A percentile compares a stretch with the other conserved stretches of the same genome.
Evolutionary conservation across 2,113 vertebrate genomes (phyloP).

Genomic region (Callaeas wilsoni): DNA sequence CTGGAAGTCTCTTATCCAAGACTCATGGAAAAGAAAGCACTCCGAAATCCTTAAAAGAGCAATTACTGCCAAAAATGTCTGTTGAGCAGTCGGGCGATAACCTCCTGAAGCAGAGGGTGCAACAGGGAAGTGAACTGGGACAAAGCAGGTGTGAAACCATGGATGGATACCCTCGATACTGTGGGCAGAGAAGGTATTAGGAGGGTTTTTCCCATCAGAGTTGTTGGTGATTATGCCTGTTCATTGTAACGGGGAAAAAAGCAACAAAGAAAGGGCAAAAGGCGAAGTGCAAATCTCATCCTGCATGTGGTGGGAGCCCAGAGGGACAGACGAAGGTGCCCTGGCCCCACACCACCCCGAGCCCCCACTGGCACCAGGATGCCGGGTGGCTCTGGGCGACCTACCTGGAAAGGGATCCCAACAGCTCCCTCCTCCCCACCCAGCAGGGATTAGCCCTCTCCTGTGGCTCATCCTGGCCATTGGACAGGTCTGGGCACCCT

Average conservation of each 20-base stretch:
- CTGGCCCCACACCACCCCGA: rapidly evolving
- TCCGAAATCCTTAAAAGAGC: neutral
- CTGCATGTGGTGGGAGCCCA: rapidly evolving
- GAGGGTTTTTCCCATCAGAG: neutral
- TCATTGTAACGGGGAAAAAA: neutral
- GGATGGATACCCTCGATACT: neutral
- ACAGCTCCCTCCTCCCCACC: neutral
- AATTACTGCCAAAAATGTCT: neutral
- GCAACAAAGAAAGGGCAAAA: neutral
- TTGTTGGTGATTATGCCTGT: rapidly evolving
- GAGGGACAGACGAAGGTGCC: neutral
- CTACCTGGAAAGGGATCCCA: neutral
- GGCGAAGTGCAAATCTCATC: neutral
- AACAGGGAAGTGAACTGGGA: too few relatives aligned
- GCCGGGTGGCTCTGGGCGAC: neutral
- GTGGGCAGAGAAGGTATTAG: neutral
- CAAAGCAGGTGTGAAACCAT: rapidly evolving
- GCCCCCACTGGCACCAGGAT: rapidly evolving
- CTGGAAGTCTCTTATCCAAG: neutral
- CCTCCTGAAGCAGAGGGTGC: rapidly evolving
- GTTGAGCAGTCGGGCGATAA: rapidly evolving
- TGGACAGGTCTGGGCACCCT: neutral
- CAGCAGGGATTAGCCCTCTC: rapidly evolving
- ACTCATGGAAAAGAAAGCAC: neutral
- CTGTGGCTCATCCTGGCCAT: neutral